Evolutionary conservation across 1,140 invertebrate genomes (phyloP).

Genomic region (Bombus confusus): DNA sequence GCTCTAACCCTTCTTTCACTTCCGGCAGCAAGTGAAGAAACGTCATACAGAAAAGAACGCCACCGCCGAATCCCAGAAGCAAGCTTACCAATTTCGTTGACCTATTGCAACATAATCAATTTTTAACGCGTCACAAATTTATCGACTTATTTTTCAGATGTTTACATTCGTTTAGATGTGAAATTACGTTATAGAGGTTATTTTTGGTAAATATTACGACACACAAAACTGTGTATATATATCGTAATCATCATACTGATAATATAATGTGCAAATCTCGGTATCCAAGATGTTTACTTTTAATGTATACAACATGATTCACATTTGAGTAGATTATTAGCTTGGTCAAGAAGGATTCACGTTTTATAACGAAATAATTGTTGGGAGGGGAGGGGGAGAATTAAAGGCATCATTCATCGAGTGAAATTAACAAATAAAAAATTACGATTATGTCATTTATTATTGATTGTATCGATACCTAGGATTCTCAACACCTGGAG

Average conservation of each 20-base stretch:
- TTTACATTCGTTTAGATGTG: not conserved
- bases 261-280: constrained; percentile 10
- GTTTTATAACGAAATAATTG: too few species aligned
- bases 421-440: not conserved
- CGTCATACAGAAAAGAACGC: constrained; percentile 94
- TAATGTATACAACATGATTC: not conserved
- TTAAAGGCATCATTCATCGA: not conserved
- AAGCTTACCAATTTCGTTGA: constrained; percentile 82
- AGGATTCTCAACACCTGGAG: constrained; percentile 78
- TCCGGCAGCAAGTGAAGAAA: constrained; percentile 96
- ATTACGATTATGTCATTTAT: not conserved
- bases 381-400: not conserved
- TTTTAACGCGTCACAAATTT: not conserved
- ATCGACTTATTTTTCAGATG: not conserved
- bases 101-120: constrained; percentile 50
- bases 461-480: constrained; percentile 62
- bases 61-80: constrained; percentile 94
- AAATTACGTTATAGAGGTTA: not conserved
- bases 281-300: not conserved
- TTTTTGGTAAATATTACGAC: not conserved
- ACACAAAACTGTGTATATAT: not conserved
- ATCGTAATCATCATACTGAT: constrained; percentile 10
- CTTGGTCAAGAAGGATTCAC: not conserved
- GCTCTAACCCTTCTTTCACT: constrained; percentile 87
- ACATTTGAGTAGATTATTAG: not conserved